phyloP scores from a whole-genome alignment of 1,140 invertebrate species.

The Scaptomyza pallida region DNA sequence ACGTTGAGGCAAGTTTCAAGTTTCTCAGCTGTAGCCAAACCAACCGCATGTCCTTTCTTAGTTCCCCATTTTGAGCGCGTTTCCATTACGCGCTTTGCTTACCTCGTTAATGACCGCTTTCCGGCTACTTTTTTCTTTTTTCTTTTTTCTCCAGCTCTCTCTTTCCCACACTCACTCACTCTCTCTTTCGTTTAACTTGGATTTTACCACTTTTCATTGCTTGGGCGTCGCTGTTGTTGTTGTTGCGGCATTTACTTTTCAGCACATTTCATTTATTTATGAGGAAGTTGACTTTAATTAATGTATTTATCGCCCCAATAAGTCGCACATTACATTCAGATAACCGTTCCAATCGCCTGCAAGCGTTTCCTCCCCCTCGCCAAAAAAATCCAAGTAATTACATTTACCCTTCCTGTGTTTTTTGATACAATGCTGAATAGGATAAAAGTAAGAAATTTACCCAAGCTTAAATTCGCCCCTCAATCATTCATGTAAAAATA shows the following conservation, averaged over 20 bases:
- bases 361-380: background rate
- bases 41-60: conserved; percentile 25
- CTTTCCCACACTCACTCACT: background rate
- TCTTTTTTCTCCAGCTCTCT: conserved; percentile 6
- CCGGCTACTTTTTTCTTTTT: too few relatives aligned
- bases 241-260: conserved; percentile 45
- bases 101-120: conserved; percentile 42
- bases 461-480: too few relatives aligned
- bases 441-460: background rate
- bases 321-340: conserved; percentile 67
- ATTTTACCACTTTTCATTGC: conserved; percentile 38
- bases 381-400: too few relatives aligned
- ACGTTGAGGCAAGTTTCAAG: conserved; percentile 9
- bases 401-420: background rate
- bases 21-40: conserved; percentile 12
- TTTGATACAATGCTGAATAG: background rate
- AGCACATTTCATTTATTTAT: conserved; percentile 76
- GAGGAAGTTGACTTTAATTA: conserved; percentile 80
- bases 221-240: conserved; percentile 3
- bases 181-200: background rate
- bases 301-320: conserved; percentile 82
- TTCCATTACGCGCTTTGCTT: conserved; percentile 25
- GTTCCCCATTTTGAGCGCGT: conserved; percentile 6
- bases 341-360: background rate
- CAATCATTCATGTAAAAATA: too few relatives aligned